Percentiles rank a stretch among this genome's conserved stretches.
Conservation (phyloP, 2,888 invertebrate genomes). For the Tuberolachnus salignus region DNA sequence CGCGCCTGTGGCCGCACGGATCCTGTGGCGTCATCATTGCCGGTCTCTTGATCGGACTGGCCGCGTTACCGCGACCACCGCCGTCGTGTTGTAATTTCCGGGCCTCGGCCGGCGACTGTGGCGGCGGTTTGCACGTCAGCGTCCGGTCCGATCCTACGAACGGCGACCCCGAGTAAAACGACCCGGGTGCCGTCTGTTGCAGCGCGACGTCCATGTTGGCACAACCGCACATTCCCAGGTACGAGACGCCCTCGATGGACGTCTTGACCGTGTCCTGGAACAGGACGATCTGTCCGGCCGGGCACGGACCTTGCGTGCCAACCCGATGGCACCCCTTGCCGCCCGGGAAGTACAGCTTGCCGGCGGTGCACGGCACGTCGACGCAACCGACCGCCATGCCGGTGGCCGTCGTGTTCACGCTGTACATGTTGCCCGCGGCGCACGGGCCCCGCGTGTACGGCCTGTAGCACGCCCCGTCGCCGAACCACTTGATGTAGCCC, state of each 20-base stretch:
- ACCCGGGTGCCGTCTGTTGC: slow-evolving; percentile 6
- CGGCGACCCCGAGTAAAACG: slow-evolving; percentile 38
- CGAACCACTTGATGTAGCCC: slow-evolving; percentile 60
- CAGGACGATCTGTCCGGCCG: slow-evolving; percentile 74
- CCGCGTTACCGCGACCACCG: slow-evolving; percentile 58
- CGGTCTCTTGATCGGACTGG: slow-evolving; percentile 22
- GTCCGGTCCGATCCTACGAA: slow-evolving; percentile 53
- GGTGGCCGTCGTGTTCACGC: slow-evolving; percentile 61
- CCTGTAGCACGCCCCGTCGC: slow-evolving; percentile 70
- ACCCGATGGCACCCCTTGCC: slow-evolving; percentile 78
- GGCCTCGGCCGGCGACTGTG: slow-evolving; percentile 62
- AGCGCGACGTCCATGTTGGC: slow-evolving; percentile 60
- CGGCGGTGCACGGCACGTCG: slow-evolving; percentile 75
- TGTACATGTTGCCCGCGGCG: slow-evolving; percentile 60
- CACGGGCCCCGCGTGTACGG: slow-evolving; percentile 83
- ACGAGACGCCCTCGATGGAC: slow-evolving; percentile 79
- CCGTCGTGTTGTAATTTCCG: slow-evolving; percentile 61
- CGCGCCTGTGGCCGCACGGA: slow-evolving; percentile 59
- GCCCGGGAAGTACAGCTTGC: slow-evolving; percentile 77
- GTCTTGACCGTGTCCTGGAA: slow-evolving; percentile 81
- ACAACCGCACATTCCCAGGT: slow-evolving; percentile 82
- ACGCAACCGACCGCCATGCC: slow-evolving; percentile 74
- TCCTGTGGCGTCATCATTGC: slow-evolving; percentile 44
- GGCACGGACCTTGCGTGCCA: slow-evolving; percentile 78
- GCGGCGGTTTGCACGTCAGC: slow-evolving; percentile 61